These are phyloP conservation scores for Perca schrenkii DNA, from an alignment of 2,113 vertebrate genomes.

Conservation along the genomic window DNA sequence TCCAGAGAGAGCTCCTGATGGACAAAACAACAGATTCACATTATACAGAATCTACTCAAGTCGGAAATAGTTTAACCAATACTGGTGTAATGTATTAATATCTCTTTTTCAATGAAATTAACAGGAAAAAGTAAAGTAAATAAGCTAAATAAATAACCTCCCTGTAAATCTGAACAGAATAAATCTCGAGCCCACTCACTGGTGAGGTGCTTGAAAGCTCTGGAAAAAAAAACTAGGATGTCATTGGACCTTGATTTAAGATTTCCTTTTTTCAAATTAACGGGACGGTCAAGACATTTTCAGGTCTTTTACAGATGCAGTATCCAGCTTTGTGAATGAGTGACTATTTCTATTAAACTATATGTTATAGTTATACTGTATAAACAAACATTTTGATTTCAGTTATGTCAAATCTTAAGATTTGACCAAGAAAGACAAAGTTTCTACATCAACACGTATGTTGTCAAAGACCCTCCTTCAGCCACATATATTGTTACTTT, in stretches of 20 bases:
- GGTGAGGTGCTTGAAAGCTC: not conserved
- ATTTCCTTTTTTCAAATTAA: too few species aligned
- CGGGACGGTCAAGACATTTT: not conserved
- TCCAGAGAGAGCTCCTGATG: conserved; percentile 93
- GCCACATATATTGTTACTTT: too few species aligned
- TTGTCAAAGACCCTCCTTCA: too few species aligned
- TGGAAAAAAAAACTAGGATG: too few species aligned
- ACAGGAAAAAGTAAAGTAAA: not conserved
- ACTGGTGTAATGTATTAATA: not conserved
- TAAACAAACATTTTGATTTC: not conserved
- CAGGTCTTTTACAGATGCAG: too few species aligned
- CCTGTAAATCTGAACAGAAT: not conserved
- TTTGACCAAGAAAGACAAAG: not conserved
- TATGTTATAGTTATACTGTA: not conserved
- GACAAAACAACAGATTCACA: not conserved
- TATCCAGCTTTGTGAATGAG: not conserved
- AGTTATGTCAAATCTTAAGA: not conserved
- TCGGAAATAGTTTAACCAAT: not conserved
- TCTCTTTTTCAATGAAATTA: not conserved
- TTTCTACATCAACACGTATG: not conserved
- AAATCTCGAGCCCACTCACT: not conserved
- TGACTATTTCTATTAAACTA: not conserved
- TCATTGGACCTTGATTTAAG: too few species aligned
- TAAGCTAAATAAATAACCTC: not conserved
- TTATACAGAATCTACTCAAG: not conserved